Percentiles rank a stretch among this genome's conserved stretches.
These are phyloP conservation scores for Doryteuthis pealeii DNA, from an alignment of 1,140 invertebrate genomes.

Conservation along the genomic window DNA sequence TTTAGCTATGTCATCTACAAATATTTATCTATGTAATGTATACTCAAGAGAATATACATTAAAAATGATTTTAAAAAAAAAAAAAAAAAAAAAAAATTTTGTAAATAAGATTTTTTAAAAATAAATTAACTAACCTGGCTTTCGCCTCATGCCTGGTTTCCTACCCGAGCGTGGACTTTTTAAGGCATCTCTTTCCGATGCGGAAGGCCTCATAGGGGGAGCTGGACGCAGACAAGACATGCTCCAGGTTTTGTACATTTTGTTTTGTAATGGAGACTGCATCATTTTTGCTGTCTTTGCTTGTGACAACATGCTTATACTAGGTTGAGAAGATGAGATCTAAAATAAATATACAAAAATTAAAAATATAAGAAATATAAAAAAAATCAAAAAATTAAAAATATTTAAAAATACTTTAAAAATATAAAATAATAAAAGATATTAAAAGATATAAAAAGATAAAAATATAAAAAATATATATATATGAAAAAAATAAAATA, in stretches of 20 bases:
- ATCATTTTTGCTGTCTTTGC: constrained; percentile 53
- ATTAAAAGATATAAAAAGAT: constrained; percentile 12
- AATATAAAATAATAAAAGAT: neutral
- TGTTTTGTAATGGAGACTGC: constrained; percentile 35
- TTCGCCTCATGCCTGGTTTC: constrained; percentile 46
- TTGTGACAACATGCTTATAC: constrained; percentile 47
- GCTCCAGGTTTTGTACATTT: constrained; percentile 65
- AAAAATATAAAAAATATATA: no score
- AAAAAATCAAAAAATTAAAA: neutral
- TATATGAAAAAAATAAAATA: no score
- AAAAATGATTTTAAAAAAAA: no score
- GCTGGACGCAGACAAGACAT: constrained; percentile 76
- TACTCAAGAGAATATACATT: no score
- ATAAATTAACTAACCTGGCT: constrained; percentile 42
- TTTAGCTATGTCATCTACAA: no score
- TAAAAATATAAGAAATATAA: neutral
- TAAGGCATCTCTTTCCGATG: constrained; percentile 61
- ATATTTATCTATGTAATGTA: no score
- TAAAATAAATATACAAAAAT: constrained; percentile 17
- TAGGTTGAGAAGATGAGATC: constrained; percentile 53
- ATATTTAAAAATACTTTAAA: neutral
- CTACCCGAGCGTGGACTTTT: constrained; percentile 49
- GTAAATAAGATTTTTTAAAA: no score
- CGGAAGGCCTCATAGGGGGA: constrained; percentile 74
- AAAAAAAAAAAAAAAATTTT: no score